Evolutionary conservation across 1,140 invertebrate genomes (phyloP).

Genomic region (Leptopilina boulardi): DNA sequence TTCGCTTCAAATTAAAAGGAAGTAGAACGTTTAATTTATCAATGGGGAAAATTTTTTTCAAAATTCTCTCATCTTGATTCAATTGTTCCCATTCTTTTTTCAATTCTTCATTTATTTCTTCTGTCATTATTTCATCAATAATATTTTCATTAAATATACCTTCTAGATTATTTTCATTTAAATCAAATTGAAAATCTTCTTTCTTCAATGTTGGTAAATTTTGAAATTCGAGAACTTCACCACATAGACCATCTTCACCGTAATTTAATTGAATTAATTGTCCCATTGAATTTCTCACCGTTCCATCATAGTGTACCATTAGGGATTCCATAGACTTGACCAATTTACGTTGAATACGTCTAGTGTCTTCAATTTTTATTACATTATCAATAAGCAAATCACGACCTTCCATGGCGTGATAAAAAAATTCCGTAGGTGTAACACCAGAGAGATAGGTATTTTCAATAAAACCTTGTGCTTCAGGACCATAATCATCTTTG

Average conservation of each 20-base stretch:
- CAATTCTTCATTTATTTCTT: conserved; percentile 92
- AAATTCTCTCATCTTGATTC: conserved; percentile 87
- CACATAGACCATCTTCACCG: conserved; percentile 98
- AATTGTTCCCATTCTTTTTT: conserved; percentile 98
- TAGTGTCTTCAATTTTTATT: conserved; percentile 99
- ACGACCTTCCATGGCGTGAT: conserved; percentile 99
- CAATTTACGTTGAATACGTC: conserved; percentile 98
- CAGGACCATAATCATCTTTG: conserved; percentile 99
- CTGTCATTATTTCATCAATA: conserved; percentile 93
- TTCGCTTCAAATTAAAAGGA: conserved; percentile 97
- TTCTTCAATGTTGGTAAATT: conserved; percentile 96
- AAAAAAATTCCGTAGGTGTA: conserved; percentile 99
- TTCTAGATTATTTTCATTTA: conserved; percentile 94
- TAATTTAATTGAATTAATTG: conserved; percentile 98
- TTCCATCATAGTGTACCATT: conserved; percentile 99
- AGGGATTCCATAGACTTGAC: conserved; percentile 99
- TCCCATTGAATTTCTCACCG: conserved; percentile 95
- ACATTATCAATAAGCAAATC: conserved; percentile 99
- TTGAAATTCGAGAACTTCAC: conserved; percentile 97
- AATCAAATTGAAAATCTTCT: conserved; percentile 96
- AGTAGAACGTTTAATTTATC: conserved; percentile 93
- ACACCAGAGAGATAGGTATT: conserved; percentile 99
- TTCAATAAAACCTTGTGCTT: conserved; percentile 99
- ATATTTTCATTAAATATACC: conserved; percentile 96
- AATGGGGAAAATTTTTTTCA: conserved; percentile 91